These are phyloP conservation scores for Tricholauxania praeusta DNA, from an alignment of 2,888 invertebrate species.

Conservation along the genomic window DNA sequence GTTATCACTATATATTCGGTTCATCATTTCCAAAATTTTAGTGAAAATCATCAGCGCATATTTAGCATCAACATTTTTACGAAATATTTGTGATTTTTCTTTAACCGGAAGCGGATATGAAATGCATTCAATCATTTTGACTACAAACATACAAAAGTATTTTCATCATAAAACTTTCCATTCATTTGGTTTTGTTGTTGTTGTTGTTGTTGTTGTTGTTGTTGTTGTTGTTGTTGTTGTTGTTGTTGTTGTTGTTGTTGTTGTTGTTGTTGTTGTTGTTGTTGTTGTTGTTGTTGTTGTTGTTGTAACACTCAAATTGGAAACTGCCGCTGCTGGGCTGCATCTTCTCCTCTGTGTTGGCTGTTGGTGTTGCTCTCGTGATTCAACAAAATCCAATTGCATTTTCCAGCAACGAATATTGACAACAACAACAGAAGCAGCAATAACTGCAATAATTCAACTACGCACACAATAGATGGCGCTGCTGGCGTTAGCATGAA, in stretches of 20 bases:
- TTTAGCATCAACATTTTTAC: too few species aligned
- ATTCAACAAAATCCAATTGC: conserved; percentile 25
- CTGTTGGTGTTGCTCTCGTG: conserved; percentile 7
- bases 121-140: too few species aligned
- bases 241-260: background rate
- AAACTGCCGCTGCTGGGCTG: background rate
- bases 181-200: too few species aligned
- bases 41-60: too few species aligned
- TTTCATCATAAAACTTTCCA: too few species aligned
- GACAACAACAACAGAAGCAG: background rate
- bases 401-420: background rate
- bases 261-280: background rate
- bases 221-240: background rate
- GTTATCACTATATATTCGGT: too few species aligned
- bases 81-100: too few species aligned
- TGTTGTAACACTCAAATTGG: background rate
- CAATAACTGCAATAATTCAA: background rate
- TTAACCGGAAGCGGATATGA: too few species aligned
- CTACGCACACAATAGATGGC: conserved; percentile 13
- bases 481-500: conserved; percentile 2
- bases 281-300: background rate
- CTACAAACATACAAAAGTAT: too few species aligned
- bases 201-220: background rate
- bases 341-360: background rate
- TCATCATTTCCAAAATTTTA: too few species aligned